Base-by-base conservation (phyloP, 2,888 invertebrate genomes). In the Aradus depressus region DNA sequence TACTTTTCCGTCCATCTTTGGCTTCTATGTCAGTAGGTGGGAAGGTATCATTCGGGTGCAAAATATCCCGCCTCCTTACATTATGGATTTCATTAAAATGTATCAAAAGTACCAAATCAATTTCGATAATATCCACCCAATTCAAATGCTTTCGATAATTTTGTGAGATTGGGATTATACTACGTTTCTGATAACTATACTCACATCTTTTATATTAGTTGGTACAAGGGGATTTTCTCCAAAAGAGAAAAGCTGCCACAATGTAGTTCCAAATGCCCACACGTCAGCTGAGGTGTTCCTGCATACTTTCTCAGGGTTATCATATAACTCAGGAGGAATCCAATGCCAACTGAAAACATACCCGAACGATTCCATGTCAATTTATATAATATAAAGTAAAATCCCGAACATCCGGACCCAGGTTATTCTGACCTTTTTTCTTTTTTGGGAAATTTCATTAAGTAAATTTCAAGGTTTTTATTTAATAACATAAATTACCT, bases 221-320 rank as follows among this genome's bases (percentile, higher is more conserved):
- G 44, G 62, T 4, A 59, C 56, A 3, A 65, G 64, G 37, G 75
- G 71, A 39, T 66, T 62, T 14, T 64, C 73, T 1, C 91, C 92
- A 60, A 77, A 81, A 0, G 84, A 81, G 69, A 92, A 93, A 60
- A 93, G 84, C 68, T 93, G 88, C 88, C 91, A 93, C 16, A 92
- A 66, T 0, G 91, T 91, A 3, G 92, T 93, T 0, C 86, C 89
- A 64, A 87, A 83, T 4, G 93, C 89, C 88, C 90, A 95, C 19
- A 91, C 79, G 64, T 93, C 93, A 10, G 87, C 84, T 47, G 79
- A 74, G 0, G 76, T 74, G 18, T 81, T 82, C 8, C 72, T 70
- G 64, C 77, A 78, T 12, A 83, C 84, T 59, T 74, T 69, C 62
- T 76, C 76, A 63, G 80, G 73, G 65, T 83, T 81, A 0, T 72